Evolutionary conservation across 2,888 invertebrate species (phyloP).

Genomic region (Orchesella flavescens): DNA sequence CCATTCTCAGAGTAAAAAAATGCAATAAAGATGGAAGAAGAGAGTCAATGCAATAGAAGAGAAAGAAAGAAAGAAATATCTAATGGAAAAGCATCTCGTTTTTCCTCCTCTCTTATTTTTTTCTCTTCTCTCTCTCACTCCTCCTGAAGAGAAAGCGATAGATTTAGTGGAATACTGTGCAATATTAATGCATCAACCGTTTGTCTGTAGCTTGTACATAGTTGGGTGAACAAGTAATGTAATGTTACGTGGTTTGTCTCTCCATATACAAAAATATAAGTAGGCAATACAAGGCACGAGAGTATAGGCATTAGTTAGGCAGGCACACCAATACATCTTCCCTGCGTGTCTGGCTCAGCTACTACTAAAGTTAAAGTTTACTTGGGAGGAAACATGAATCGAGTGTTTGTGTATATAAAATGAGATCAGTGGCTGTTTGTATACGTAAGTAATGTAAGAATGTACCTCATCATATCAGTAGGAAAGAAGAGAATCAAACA

Average conservation of each 20-base stretch:
- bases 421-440: no score
- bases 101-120: constrained; percentile 8
- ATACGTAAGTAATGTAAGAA: no score
- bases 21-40: background rate
- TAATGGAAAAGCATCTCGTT: constrained; percentile 22
- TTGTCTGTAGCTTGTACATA: constrained; percentile 8
- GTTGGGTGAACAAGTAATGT: background rate
- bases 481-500: background rate
- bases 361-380: no score
- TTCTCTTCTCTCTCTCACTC: constrained; percentile 11
- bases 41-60: background rate
- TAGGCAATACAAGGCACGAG: background rate
- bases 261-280: background rate
- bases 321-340: background rate
- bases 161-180: constrained; percentile 41
- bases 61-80: constrained; percentile 12
- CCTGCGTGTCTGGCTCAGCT: no score
- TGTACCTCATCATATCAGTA: no score
- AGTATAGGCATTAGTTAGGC: background rate
- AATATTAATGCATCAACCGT: constrained; percentile 47
- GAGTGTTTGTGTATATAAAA: no score
- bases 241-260: constrained; percentile 23
- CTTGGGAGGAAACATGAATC: no score
- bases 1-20: constrained; percentile 3
- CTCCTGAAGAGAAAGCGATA: constrained; percentile 34